Base-by-base conservation (phyloP, 1,140 invertebrate genomes). In the Zaprionus inermis region DNA sequence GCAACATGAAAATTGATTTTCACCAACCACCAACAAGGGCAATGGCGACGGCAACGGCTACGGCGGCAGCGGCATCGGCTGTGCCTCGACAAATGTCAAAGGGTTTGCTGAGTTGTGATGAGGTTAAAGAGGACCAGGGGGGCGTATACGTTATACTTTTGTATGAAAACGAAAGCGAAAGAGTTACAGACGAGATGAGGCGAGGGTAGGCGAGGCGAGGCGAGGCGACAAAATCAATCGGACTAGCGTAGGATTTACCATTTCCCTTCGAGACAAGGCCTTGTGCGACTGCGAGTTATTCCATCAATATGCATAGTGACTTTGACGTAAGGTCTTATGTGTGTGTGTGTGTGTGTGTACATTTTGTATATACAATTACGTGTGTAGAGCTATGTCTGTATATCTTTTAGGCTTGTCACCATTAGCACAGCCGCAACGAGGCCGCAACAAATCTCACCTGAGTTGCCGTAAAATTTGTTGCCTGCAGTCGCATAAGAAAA, bases 1-100 rank as follows among this genome's bases (percentile, higher is more conserved):
- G 84, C 65, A 60, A 82, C 79, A 83, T 79, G 66, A 79, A 88
- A 88, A 86, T 86, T 88, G 83, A 86, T 86, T 86, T 88, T 78
- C 59, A 82, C 63, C 63, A n/a, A n/a, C n/a, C 59, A 82, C 63
- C 51, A 67, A 54, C 60, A 54, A 60, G n/a, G n/a, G n/a, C n/a
- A n/a, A n/a, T n/a, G n/a, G n/a, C n/a, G n/a, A n/a, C n/a, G n/a
- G n/a, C n/a, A n/a, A n/a, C n/a, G n/a, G n/a, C n/a, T n/a, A n/a
- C n/a, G n/a, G n/a, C n/a, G n/a, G n/a, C n/a, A n/a, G n/a, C 28
- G 36, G 49, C 30, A 32, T 6, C n/a, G 30, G 30, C 16, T 64
- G 11, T 64, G 24, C 22, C 49, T 28, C 24, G 24, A 28, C 32
- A 72, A 65, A 71, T 59, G 59, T 52, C 55, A 65, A 38, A 64